These are phyloP conservation scores for Hydractinia symbiolongicarpus DNA, from an alignment of 30 jellyfish, hydroid and myxozoan species.

Conservation along the genomic window DNA sequence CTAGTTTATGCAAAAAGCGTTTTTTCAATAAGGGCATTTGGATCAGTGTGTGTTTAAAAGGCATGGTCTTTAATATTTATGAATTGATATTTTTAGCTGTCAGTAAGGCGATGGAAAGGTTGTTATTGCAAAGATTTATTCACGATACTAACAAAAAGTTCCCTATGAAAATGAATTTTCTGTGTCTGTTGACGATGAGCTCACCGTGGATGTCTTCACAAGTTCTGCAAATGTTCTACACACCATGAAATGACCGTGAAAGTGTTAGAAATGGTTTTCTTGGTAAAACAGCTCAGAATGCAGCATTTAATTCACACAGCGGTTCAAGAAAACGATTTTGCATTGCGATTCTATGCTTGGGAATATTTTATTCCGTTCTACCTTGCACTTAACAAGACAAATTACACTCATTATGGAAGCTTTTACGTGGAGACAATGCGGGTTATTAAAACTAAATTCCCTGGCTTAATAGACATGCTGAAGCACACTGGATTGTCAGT, in stretches of 20 bases:
- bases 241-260: slow-evolving; percentile 9
- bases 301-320: slow-evolving; percentile 16
- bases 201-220: neutral
- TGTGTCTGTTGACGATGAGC: neutral
- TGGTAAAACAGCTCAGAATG: slow-evolving; percentile 29
- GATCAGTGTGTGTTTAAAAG: too few species aligned
- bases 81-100: neutral
- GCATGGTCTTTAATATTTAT: too few species aligned
- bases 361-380: slow-evolving; percentile 17
- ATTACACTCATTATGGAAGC: slow-evolving; percentile 12
- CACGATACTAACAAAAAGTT: slow-evolving; percentile 6
- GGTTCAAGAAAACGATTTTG: slow-evolving; percentile 26
- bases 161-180: neutral
- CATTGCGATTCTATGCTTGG: slow-evolving; percentile 15
- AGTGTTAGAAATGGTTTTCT: slow-evolving; percentile 21
- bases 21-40: too few species aligned
- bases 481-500: neutral
- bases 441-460: neutral
- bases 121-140: slow-evolving; percentile 28
- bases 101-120: slow-evolving; percentile 32
- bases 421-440: neutral
- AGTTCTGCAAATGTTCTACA: neutral
- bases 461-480: neutral
- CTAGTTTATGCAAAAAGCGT: too few species aligned
- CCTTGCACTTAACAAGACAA: slow-evolving; percentile 25